phyloP scores from a whole-genome alignment of 2,797 vertebrate species.

The Dallia pectoralis region DNA sequence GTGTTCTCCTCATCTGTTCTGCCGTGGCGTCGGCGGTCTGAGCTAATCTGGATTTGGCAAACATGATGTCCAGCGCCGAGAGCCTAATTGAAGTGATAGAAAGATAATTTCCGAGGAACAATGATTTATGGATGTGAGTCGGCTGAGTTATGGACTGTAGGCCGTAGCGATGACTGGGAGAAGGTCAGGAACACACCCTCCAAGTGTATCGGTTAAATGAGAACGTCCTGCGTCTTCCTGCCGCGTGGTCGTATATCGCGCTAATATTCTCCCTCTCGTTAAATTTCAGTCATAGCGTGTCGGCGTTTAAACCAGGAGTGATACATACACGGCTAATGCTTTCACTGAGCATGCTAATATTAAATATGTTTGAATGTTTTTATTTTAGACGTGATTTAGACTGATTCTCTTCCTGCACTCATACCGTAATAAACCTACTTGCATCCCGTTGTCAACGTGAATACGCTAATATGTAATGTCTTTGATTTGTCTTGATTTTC shows the following conservation, averaged over 20 bases:
- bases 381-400: slow-evolving; percentile 1
- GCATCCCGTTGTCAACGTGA: not conserved
- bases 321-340: slow-evolving; percentile 16
- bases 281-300: slow-evolving; percentile 38
- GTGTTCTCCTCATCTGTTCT: slow-evolving; percentile 60
- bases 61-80: slow-evolving; percentile 57
- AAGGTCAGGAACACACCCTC: slow-evolving; percentile 65
- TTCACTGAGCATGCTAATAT: slow-evolving; percentile 19
- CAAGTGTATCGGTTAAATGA: slow-evolving; percentile 63
- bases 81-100: slow-evolving; percentile 59
- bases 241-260: slow-evolving; percentile 61
- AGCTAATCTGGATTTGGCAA: slow-evolving; percentile 70
- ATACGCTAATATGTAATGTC: not conserved
- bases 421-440: not conserved
- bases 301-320: slow-evolving; percentile 44
- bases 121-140: slow-evolving; percentile 63
- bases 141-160: slow-evolving; percentile 60
- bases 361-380: not conserved
- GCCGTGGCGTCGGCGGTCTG: slow-evolving; percentile 54
- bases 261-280: slow-evolving; percentile 42
- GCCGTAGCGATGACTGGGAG: slow-evolving; percentile 61
- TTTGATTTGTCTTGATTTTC: too few species aligned
- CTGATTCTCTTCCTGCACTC: not conserved
- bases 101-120: slow-evolving; percentile 50
- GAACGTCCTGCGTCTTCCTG: slow-evolving; percentile 53